Conservation (phyloP, 2,113 vertebrate genomes). For the Myiozetetes cayanensis region DNA sequence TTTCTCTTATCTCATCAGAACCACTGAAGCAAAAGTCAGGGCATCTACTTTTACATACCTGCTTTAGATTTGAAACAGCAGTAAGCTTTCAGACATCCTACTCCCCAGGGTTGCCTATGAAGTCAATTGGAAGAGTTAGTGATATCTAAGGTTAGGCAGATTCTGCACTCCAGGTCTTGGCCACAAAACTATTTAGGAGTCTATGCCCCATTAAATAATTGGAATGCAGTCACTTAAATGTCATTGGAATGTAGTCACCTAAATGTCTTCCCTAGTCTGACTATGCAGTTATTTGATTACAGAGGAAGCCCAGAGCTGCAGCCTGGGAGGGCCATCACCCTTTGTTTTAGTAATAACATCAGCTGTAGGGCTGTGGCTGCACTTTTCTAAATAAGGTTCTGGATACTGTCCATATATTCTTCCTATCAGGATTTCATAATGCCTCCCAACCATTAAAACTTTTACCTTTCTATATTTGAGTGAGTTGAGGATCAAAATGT, state of each 20-base stretch:
- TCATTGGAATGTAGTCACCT: not conserved
- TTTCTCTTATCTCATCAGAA: conserved; percentile 58
- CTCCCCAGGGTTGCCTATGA: conserved; percentile 20
- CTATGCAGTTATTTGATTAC: not conserved
- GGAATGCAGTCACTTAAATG: not conserved
- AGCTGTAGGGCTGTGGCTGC: not conserved
- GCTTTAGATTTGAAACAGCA: conserved; percentile 36
- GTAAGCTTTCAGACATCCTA: conserved; percentile 50
- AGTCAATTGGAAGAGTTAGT: conserved; percentile 12
- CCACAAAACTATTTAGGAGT: not conserved
- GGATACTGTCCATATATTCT: not conserved
- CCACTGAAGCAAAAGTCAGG: conserved; percentile 49
- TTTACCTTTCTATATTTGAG: not conserved
- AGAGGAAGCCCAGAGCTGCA: not conserved
- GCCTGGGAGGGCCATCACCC: not conserved
- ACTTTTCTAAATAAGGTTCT: not conserved
- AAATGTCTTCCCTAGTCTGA: not conserved
- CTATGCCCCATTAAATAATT: not conserved
- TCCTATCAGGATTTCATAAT: not conserved
- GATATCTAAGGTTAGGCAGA: conserved; percentile 19
- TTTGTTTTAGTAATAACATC: not conserved
- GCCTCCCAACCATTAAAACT: not conserved
- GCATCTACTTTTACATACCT: conserved; percentile 14
- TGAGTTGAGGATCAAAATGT: not conserved
- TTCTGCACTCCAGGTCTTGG: not conserved